Evolutionary conservation across 1,140 invertebrate species (phyloP).

Genomic region (Drosophila chauvacae): DNA sequence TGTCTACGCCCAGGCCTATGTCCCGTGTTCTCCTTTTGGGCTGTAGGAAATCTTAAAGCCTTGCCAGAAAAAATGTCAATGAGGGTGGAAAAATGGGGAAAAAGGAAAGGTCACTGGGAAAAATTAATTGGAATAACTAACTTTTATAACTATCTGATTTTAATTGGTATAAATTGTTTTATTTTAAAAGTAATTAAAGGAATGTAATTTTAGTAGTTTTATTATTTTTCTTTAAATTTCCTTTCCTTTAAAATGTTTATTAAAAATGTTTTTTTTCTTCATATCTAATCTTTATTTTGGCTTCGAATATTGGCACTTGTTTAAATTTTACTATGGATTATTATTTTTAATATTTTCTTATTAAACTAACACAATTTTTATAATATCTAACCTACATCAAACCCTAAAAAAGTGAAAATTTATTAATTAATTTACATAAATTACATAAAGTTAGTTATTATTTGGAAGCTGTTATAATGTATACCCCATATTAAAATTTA

Average conservation of each 20-base stretch:
- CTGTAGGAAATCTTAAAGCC: constrained; percentile 33
- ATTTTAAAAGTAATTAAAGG: not conserved
- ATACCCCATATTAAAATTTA: not conserved
- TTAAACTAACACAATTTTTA: no score
- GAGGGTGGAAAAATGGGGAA: not conserved
- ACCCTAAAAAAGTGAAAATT: not conserved
- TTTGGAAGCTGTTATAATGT: no score
- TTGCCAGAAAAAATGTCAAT: constrained; percentile 17
- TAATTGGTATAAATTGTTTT: not conserved
- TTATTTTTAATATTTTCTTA: no score
- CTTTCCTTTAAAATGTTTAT: no score
- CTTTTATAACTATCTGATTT: not conserved
- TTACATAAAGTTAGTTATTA: not conserved
- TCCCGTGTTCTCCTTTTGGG: constrained; percentile 5
- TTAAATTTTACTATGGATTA: not conserved
- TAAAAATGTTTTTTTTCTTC: no score
- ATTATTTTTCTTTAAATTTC: no score
- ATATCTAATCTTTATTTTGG: no score
- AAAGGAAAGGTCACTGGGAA: not conserved
- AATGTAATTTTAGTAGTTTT: no score
- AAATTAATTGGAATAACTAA: not conserved
- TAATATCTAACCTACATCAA: no score
- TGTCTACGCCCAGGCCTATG: constrained; percentile 51
- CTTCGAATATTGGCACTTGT: no score
- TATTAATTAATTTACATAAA: not conserved